Percentiles rank a stretch among this genome's conserved stretches.
Evolutionary conservation across 2,797 vertebrate species (phyloP).

Genomic region (Peromyscus attwateri): DNA sequence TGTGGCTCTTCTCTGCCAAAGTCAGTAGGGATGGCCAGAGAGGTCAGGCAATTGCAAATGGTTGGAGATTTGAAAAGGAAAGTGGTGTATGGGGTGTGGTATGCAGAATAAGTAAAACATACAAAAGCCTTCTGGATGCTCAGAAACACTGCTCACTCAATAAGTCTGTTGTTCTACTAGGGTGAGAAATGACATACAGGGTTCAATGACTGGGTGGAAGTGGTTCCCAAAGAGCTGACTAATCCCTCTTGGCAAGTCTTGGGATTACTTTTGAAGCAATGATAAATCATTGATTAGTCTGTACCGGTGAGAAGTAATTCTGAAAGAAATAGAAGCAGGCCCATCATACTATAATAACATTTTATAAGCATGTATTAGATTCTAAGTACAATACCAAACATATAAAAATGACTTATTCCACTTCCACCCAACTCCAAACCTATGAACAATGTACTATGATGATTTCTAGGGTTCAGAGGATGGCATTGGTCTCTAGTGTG

Average conservation of each 20-base stretch:
- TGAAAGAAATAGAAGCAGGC: constrained; percentile 5
- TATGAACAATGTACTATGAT: background rate
- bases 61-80: constrained; percentile 17
- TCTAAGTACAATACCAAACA: background rate
- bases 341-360: background rate
- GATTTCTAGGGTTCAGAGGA: background rate
- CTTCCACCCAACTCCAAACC: background rate
- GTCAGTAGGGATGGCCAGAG: background rate
- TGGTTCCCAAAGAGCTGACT: background rate
- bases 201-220: background rate
- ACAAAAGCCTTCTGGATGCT: background rate
- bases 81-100: background rate
- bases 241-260: background rate
- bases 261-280: background rate
- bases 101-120: background rate
- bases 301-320: background rate
- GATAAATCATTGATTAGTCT: background rate
- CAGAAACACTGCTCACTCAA: background rate
- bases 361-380: background rate
- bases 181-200: background rate
- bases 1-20: background rate
- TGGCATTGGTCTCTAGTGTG: background rate
- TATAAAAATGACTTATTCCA: constrained; percentile 51
- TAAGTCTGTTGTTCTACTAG: constrained; percentile 6
- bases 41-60: background rate